These are phyloP conservation scores for Agrotis ipsilon DNA, from an alignment of 2,888 invertebrate species.

Conservation along the genomic window DNA sequence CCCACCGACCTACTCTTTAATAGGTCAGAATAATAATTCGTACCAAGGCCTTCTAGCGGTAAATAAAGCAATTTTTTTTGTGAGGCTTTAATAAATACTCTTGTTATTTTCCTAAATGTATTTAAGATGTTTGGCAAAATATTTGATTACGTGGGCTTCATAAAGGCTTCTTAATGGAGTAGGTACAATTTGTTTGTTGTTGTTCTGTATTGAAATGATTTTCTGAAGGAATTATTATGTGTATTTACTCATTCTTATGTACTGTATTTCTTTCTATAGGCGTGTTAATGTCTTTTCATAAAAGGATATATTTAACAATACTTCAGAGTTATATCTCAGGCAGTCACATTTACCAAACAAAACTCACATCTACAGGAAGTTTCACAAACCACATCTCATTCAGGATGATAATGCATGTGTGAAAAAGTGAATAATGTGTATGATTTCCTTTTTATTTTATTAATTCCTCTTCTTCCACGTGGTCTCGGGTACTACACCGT, in stretches of 20 bases:
- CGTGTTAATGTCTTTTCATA: background rate
- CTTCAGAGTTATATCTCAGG: background rate
- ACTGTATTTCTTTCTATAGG: conserved; percentile 3
- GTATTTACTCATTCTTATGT: background rate
- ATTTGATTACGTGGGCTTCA: background rate
- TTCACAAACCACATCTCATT: background rate
- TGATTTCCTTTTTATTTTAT: background rate
- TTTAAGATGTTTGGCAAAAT: background rate
- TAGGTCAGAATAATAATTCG: background rate
- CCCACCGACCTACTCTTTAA: background rate
- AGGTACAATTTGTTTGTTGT: background rate
- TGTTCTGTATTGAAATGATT: background rate
- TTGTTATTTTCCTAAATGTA: background rate
- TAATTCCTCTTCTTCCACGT: background rate
- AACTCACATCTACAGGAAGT: background rate
- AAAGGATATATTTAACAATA: background rate
- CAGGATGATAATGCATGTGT: background rate
- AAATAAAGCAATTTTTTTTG: conserved; percentile 4
- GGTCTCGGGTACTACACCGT: background rate
- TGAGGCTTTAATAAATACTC: background rate
- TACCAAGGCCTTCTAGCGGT: background rate
- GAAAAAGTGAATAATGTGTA: background rate
- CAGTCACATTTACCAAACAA: background rate
- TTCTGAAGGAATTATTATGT: too few species aligned
- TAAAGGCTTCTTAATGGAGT: background rate